Conservation (phyloP, 2,113 vertebrate genomes). For the Mandrillus leucophaeus region DNA sequence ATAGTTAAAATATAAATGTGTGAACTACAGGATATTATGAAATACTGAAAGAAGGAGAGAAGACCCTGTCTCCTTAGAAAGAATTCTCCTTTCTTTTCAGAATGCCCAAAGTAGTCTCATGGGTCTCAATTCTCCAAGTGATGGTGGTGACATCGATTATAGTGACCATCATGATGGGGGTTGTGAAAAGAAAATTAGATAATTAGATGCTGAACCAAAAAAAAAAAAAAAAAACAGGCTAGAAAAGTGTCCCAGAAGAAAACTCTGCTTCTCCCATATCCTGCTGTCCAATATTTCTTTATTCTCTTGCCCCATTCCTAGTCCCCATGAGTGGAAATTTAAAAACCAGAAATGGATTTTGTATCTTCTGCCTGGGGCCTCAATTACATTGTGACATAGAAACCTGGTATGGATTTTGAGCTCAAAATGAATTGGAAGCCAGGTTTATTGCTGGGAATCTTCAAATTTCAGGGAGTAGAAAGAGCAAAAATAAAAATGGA, state of each 20-base stretch:
- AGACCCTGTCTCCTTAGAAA: neutral
- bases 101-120: neutral
- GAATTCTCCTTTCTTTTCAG: slow-evolving; percentile 23
- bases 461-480: slow-evolving; percentile 32
- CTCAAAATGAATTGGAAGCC: slow-evolving; percentile 13
- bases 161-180: neutral
- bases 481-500: neutral
- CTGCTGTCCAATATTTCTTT: neutral
- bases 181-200: neutral
- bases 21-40: neutral
- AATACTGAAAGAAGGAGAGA: neutral
- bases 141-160: neutral
- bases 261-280: fast-evolving
- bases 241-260: neutral
- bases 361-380: neutral
- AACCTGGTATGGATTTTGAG: slow-evolving; percentile 47
- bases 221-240: neutral
- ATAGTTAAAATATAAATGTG: neutral
- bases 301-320: neutral
- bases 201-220: neutral
- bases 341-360: slow-evolving; percentile 22
- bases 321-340: neutral
- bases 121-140: neutral
- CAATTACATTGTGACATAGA: neutral
- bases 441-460: neutral